phyloP scores from a whole-genome alignment of 2,888 invertebrate species.

The Nomada fucata region DNA sequence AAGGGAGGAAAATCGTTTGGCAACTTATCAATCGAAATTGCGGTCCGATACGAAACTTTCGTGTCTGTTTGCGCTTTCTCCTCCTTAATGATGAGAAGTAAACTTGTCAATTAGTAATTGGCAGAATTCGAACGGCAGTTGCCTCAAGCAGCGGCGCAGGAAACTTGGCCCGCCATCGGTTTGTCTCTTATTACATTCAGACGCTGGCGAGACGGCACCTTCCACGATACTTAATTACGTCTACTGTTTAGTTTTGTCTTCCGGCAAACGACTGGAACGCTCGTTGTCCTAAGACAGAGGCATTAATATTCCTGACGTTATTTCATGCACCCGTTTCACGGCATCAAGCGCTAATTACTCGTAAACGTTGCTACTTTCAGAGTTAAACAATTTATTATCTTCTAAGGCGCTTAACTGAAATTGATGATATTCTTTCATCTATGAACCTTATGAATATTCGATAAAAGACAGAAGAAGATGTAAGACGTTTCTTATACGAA shows the following conservation, averaged over 20 bases:
- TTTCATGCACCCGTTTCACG: slow-evolving; percentile 7
- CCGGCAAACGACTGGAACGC: not conserved
- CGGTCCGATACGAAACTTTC: slow-evolving; percentile 74
- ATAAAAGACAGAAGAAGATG: no score
- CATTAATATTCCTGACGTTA: slow-evolving; percentile 20
- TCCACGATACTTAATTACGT: slow-evolving; percentile 23
- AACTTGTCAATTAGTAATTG: slow-evolving; percentile 80
- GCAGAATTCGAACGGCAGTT: slow-evolving; percentile 63
- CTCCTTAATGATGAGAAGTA: slow-evolving; percentile 71
- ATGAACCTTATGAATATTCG: no score
- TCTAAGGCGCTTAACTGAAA: no score
- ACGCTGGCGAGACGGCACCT: not conserved
- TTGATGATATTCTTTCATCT: no score
- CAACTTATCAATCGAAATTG: slow-evolving; percentile 74
- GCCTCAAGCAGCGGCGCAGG: no score
- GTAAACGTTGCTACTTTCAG: not conserved
- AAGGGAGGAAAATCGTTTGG: slow-evolving; percentile 24
- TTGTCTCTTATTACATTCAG: slow-evolving; percentile 4
- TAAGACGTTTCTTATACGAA: no score
- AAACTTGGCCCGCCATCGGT: not conserved
- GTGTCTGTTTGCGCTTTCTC: slow-evolving; percentile 55
- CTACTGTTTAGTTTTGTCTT: slow-evolving; percentile 36
- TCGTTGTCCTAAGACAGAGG: not conserved
- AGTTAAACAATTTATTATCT: not conserved
- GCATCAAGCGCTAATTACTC: no score